phyloP scores from a whole-genome alignment of 2,113 vertebrate species.

The Verasper variegatus region DNA sequence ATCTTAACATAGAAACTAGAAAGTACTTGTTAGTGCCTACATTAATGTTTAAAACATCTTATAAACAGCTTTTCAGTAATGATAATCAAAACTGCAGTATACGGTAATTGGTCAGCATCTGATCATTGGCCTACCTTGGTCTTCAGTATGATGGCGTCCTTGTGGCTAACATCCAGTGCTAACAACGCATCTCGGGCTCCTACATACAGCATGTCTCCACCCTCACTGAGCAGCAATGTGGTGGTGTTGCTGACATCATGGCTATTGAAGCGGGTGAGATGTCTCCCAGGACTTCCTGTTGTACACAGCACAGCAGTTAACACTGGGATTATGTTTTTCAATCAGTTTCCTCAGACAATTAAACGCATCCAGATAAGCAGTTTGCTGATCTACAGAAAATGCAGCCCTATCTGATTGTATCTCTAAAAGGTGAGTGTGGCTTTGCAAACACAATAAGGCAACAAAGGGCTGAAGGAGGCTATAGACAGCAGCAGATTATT shows the following conservation, averaged over 20 bases:
- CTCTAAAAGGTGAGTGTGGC: too few relatives aligned
- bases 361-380: not conserved
- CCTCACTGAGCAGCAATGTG: conserved; percentile 78
- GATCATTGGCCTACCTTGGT: conserved; percentile 67
- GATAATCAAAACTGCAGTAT: not conserved
- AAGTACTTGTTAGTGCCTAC: not conserved
- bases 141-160: conserved; percentile 61
- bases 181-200: conserved; percentile 80
- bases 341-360: not conserved
- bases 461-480: too few relatives aligned
- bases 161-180: conserved; percentile 72
- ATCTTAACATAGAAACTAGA: not conserved
- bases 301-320: conserved; percentile 4
- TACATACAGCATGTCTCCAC: conserved; percentile 75
- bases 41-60: too few relatives aligned
- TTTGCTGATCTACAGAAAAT: not conserved
- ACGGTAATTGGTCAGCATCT: not conserved
- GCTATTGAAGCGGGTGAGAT: conserved; percentile 61
- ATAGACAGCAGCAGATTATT: too few relatives aligned
- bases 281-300: conserved; percentile 77
- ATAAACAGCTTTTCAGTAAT: too few relatives aligned
- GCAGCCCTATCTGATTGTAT: too few relatives aligned
- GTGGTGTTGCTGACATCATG: conserved; percentile 77
- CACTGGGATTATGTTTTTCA: conserved; percentile 5
- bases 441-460: too few relatives aligned